Evolutionary conservation across 2,113 vertebrate genomes (phyloP), one percentile per base, ranked within the genome.

Genomic region (Amia ocellicauda): DNA sequence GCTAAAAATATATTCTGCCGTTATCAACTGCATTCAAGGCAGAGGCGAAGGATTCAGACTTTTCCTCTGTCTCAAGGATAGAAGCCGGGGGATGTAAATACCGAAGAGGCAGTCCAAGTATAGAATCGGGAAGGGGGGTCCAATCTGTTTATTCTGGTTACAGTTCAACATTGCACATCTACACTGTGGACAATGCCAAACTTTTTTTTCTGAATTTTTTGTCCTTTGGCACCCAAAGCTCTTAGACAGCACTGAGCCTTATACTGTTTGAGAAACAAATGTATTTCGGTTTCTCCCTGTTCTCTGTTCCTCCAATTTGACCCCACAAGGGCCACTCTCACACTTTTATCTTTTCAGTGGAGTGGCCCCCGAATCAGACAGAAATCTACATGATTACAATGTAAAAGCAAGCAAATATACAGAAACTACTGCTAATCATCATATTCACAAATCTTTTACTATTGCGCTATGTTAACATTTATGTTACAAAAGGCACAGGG

Each of bases 101-200:
- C n/a, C 16, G 54, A 56, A 29, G 54, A 42, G 40, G 23, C 57
- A 42, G 36, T 24, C 57, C 36, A 1, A 59, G 36, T 16, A 11
- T 31, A n/a, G n/a, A n/a, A 10, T 56, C 54, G 28, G 27, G 8
- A 31, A 8, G 7, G 54, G 52, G 52, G 56, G 29, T 14, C 41
- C 24, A 22, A 60, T 27, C 43, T 45, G 41, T 60, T 60, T 60
- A 60, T n/a, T n/a, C 58, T 60, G 40, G 58, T 60, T 24, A 27
- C 42, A 45, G 20, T 41, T 17, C 23, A 47, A n/a, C 23, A 40
- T 17, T 27, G 23, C 4, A 4, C 36, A 41, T 59, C 57, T 40
- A 24, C 20, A 14, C 7, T 3, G 22, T 22, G 19, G n/a, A 58
- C 28, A 28, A 41, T 16, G 10, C 56, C 31, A 11, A 5, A 19